A percentile compares a stretch with the other conserved stretches of the same genome.
These are phyloP conservation scores for Caranx ignobilis DNA, from an alignment of 2,113 vertebrate genomes.

Conservation along the genomic window DNA sequence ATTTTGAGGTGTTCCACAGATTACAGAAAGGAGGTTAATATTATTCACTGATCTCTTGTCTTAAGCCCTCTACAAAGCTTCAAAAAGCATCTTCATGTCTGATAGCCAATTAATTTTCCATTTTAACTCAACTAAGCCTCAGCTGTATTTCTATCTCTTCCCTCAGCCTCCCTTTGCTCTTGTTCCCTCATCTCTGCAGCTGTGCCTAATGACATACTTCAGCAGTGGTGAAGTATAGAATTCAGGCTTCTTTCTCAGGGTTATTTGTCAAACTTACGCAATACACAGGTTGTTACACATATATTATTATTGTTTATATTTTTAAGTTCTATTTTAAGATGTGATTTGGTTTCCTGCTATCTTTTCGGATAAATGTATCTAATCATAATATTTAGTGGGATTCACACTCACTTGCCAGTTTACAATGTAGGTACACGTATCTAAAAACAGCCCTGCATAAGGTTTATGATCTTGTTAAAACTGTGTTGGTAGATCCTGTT, in stretches of 20 bases:
- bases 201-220: constrained; percentile 15
- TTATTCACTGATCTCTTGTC: constrained; percentile 18
- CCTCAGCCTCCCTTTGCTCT: constrained; percentile 24
- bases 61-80: constrained; percentile 38
- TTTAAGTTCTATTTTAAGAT: too few species aligned
- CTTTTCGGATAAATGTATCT: too few species aligned
- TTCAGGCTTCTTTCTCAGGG: background rate
- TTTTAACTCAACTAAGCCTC: constrained; percentile 57
- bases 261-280: constrained; percentile 7
- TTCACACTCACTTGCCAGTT: too few species aligned
- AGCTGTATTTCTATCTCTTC: constrained; percentile 21
- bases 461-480: too few species aligned
- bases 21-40: constrained; percentile 34
- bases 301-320: too few species aligned
- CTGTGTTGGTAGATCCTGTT: too few species aligned
- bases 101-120: constrained; percentile 63
- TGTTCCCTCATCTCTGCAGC: constrained; percentile 30
- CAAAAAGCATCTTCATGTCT: constrained; percentile 49
- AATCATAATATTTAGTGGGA: too few species aligned
- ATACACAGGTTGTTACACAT: too few species aligned
- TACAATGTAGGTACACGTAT: too few species aligned
- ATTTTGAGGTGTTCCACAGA: constrained; percentile 21
- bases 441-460: too few species aligned
- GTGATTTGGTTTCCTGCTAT: too few species aligned
- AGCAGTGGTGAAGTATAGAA: constrained; percentile 13